Conservation (phyloP, 2,888 invertebrate genomes). For the Lepidochrysops patricia region DNA sequence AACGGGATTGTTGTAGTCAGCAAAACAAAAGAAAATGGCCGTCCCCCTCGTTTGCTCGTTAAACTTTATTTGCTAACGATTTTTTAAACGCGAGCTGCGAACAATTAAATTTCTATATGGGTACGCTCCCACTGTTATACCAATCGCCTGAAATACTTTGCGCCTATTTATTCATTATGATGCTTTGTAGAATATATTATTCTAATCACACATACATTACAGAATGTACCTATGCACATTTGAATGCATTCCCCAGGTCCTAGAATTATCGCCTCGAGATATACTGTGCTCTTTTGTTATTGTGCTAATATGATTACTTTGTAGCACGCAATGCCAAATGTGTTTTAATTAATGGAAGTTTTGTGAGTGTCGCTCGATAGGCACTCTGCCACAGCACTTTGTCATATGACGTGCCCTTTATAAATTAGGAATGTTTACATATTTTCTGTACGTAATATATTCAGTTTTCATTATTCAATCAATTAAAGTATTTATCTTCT, state of each 20-base stretch:
- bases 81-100: neutral
- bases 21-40: neutral
- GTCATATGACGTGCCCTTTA: slow-evolving; percentile 1
- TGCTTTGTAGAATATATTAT: neutral
- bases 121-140: no score
- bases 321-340: slow-evolving; percentile 27
- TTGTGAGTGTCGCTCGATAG: slow-evolving; percentile 16
- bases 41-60: neutral
- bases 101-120: no score
- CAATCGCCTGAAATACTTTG: no score
- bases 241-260: neutral
- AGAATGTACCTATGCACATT: neutral
- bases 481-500: neutral
- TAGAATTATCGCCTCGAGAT: neutral
- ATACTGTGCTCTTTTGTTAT: slow-evolving; percentile 4
- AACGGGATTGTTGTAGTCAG: neutral
- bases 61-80: neutral
- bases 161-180: no score
- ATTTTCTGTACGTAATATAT: neutral
- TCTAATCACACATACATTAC: neutral
- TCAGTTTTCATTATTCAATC: neutral
- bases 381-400: neutral
- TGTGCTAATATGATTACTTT: slow-evolving; percentile 27
- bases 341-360: slow-evolving; percentile 22
- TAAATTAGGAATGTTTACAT: neutral